phyloP scores from a whole-genome alignment of 64 coral and sea anemone genomes.

The Montipora efflorescens region DNA sequence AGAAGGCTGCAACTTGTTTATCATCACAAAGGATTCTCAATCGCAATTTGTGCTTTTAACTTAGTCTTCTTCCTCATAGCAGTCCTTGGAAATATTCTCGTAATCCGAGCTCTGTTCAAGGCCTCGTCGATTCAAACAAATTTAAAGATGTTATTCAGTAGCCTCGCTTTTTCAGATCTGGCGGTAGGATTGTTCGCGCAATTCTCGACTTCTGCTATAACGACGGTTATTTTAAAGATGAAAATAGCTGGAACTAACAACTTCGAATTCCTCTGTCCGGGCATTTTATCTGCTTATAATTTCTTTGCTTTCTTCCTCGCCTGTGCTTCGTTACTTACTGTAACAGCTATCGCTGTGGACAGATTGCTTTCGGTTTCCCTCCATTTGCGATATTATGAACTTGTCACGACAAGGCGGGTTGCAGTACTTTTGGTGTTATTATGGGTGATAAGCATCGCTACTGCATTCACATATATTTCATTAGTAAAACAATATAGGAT shows the following conservation, averaged over 20 bases:
- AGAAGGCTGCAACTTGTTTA: neutral
- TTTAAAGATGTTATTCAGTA: neutral
- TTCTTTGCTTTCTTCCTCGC: neutral
- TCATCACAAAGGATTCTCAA: neutral
- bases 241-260: neutral
- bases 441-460: neutral
- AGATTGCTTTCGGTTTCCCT: constrained; percentile 4
- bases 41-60: neutral
- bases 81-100: neutral
- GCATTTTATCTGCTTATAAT: neutral
- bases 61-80: neutral
- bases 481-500: neutral
- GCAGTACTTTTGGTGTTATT: neutral
- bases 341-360: constrained; percentile 15
- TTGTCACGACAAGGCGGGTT: neutral
- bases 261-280: neutral
- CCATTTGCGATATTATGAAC: constrained; percentile 13
- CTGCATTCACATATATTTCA: neutral
- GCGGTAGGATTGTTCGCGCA: neutral
- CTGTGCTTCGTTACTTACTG: neutral
- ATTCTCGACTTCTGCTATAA: neutral
- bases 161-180: neutral
- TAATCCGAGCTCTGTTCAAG: neutral
- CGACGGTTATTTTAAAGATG: neutral
- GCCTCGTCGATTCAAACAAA: neutral